Evolutionary conservation across 2,888 invertebrate species (phyloP).

Genomic region (Pheosia tremula): DNA sequence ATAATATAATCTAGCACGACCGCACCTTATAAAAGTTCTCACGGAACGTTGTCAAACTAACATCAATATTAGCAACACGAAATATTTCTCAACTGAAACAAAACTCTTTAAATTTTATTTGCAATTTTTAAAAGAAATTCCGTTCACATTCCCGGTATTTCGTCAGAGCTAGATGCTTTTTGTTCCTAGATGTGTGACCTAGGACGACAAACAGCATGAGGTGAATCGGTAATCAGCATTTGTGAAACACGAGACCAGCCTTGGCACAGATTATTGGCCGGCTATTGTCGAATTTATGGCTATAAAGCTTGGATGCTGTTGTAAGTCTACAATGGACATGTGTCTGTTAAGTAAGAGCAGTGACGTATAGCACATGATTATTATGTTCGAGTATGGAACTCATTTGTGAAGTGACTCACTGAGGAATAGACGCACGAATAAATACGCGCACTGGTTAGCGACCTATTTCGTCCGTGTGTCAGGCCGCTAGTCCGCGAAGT

Average conservation of each 20-base stretch:
- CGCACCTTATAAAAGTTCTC: constrained; percentile 4
- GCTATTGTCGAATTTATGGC: constrained; percentile 39
- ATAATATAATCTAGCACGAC: background rate
- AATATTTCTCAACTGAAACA: constrained; percentile 6
- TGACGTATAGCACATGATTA: constrained; percentile 15
- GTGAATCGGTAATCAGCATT: constrained; percentile 69
- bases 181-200: constrained; percentile 53
- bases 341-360: constrained; percentile 8
- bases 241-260: constrained; percentile 66
- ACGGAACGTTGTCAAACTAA: constrained; percentile 6
- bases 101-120: background rate
- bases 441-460: too few species aligned
- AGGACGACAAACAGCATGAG: constrained; percentile 47
- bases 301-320: constrained; percentile 20
- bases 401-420: too few species aligned
- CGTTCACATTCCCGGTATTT: constrained; percentile 36
- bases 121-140: constrained; percentile 2
- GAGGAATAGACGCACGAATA: too few species aligned
- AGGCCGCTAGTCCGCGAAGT: too few species aligned
- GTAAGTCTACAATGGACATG: constrained; percentile 20
- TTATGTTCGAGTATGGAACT: too few species aligned
- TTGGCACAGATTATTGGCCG: constrained; percentile 67
- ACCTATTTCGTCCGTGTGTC: too few species aligned
- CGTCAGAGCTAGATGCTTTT: constrained; percentile 52
- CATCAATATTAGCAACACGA: background rate